Conservation (phyloP, 2,797 vertebrate genomes). For the Numenius phaeopus region DNA sequence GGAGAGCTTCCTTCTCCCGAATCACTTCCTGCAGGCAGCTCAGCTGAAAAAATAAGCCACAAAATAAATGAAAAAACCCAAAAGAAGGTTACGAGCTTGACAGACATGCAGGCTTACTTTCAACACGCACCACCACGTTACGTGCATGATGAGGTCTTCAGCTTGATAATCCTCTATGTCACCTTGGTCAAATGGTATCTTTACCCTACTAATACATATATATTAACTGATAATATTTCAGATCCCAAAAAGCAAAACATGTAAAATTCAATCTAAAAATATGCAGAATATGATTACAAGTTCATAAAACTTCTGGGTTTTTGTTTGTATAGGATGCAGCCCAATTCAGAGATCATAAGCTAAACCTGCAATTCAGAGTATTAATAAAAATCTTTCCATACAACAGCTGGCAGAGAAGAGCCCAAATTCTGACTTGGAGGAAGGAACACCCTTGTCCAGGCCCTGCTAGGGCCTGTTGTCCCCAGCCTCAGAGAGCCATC, state of each 20-base stretch:
- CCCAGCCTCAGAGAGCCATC: not conserved
- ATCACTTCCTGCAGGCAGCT: conserved; percentile 85
- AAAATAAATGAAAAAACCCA: not conserved
- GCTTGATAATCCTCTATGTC: not conserved
- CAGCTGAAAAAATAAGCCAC: conserved; percentile 80
- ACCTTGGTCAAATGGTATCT: not conserved
- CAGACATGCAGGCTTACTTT: not conserved
- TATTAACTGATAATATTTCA: not conserved
- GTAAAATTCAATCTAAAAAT: not conserved
- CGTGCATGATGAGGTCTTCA: not conserved
- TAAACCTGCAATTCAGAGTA: not conserved
- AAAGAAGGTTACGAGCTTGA: not conserved
- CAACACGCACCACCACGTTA: not conserved
- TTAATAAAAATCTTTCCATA: not conserved
- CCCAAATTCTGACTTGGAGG: not conserved
- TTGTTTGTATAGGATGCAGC: not conserved
- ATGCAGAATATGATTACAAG: not conserved
- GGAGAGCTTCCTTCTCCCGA: conserved; percentile 88
- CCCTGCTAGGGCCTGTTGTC: too few relatives aligned
- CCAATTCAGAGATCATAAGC: not conserved
- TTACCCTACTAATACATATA: not conserved
- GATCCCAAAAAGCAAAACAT: not conserved
- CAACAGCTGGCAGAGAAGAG: not conserved
- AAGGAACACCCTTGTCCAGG: not conserved
- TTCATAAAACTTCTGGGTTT: not conserved